Percentiles rank a stretch among this genome's conserved stretches.
Evolutionary conservation across 2,888 invertebrate species (phyloP).

Genomic region (Clostera curtula): DNA sequence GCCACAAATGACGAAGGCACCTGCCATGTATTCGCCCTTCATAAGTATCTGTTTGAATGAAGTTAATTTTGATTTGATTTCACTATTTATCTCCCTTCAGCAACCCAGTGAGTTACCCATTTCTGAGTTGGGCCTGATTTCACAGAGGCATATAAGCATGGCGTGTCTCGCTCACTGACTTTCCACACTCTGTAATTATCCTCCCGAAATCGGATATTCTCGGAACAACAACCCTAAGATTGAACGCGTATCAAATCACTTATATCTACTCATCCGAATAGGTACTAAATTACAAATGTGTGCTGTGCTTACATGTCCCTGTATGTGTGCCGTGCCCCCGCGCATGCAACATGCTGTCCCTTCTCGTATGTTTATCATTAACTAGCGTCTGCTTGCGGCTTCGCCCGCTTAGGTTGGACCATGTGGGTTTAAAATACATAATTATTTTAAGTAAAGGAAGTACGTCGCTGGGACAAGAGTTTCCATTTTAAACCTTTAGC

Average conservation of each 20-base stretch:
- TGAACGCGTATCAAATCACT: constrained; percentile 51
- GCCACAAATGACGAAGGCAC: no score
- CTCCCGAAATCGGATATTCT: not conserved
- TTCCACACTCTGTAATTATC: not conserved
- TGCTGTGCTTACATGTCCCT: constrained; percentile 19
- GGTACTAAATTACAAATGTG: constrained; percentile 16
- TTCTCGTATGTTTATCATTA: constrained; percentile 18
- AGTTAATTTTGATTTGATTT: not conserved
- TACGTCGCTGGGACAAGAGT: no score
- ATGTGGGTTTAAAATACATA: no score
- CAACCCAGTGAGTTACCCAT: not conserved
- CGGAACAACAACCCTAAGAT: constrained; percentile 34
- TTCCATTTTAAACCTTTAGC: no score
- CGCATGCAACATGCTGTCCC: constrained; percentile 20
- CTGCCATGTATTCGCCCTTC: no score
- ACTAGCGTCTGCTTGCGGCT: constrained; percentile 12
- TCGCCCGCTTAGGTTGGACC: constrained; percentile 4
- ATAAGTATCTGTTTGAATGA: no score
- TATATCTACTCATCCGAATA: constrained; percentile 24
- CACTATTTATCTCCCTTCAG: not conserved
- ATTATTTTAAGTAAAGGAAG: no score
- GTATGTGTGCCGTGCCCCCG: constrained; percentile 19
- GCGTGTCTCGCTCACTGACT: no score
- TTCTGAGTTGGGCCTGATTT: no score
- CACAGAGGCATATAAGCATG: no score